These are phyloP conservation scores for Meiosimyza platycephala DNA, from an alignment of 2,888 invertebrate genomes.

Conservation along the genomic window DNA sequence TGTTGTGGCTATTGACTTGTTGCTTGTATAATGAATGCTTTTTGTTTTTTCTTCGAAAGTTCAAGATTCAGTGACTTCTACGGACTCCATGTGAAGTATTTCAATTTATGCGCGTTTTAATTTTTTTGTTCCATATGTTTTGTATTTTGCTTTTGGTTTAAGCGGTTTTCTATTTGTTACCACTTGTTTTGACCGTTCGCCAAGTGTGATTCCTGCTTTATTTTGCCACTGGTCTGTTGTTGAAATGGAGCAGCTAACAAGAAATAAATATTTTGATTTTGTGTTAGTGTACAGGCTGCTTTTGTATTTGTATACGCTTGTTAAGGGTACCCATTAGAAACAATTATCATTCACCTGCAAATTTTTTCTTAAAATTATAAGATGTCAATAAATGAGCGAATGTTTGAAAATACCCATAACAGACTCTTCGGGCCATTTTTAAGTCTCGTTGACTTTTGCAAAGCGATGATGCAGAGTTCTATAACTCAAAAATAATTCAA, in stretches of 20 bases:
- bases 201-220: slow-evolving; percentile 3
- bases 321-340: background rate
- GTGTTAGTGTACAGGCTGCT: background rate
- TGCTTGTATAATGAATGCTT: background rate
- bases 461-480: too few species aligned
- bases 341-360: too few species aligned
- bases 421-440: too few species aligned
- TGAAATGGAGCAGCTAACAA: slow-evolving; percentile 20
- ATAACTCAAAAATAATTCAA: too few species aligned
- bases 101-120: slow-evolving; percentile 1
- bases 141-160: background rate
- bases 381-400: too few species aligned
- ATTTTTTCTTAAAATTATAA: too few species aligned
- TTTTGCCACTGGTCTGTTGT: background rate
- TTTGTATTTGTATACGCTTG: background rate
- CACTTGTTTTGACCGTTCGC: background rate
- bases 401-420: too few species aligned
- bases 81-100: slow-evolving; percentile 18
- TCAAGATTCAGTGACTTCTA: slow-evolving; percentile 23
- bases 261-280: slow-evolving; percentile 8
- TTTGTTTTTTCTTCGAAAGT: slow-evolving; percentile 12
- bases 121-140: slow-evolving; percentile 7
- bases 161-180: background rate
- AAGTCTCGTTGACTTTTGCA: too few species aligned
- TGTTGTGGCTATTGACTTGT: slow-evolving; percentile 5